A percentile compares a stretch with the other conserved stretches of the same genome.
Evolutionary conservation across 2,797 vertebrate species (phyloP).

Genomic region (Clarias platycephalus): DNA sequence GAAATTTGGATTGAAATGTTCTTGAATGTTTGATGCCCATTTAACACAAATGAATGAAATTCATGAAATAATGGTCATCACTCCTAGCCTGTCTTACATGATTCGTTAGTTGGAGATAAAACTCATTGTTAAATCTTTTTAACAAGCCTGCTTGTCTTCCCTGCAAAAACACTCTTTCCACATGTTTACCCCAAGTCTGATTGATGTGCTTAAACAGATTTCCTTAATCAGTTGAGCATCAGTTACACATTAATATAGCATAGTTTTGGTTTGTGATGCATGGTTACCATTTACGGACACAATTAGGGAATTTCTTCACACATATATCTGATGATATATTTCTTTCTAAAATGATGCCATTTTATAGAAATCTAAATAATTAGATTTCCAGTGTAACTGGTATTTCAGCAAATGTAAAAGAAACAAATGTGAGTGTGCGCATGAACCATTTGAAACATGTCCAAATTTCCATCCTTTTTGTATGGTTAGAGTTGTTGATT

Average conservation of each 20-base stretch:
- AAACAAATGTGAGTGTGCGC: neutral
- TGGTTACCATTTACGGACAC: neutral
- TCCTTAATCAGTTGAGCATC: neutral
- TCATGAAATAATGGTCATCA: neutral
- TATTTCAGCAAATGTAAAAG: neutral
- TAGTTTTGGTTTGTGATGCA: neutral
- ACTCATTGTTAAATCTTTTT: neutral
- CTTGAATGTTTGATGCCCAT: neutral
- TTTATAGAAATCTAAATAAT: neutral
- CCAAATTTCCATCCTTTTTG: neutral
- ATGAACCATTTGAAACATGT: neutral
- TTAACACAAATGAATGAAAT: neutral
- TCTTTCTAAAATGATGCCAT: neutral
- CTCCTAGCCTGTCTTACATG: neutral
- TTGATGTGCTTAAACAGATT: neutral
- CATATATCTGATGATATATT: neutral
- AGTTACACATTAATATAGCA: neutral
- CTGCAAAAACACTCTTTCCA: neutral
- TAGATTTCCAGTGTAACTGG: neutral
- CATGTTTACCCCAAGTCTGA: neutral
- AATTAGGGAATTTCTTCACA: neutral
- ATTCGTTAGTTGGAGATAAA: neutral
- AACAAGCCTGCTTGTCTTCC: neutral
- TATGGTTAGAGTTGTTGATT: conserved; percentile 13
- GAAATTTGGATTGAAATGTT: neutral